phyloP scores from a whole-genome alignment of 2,888 invertebrate genomes.

The Pristionchus japonicus region DNA sequence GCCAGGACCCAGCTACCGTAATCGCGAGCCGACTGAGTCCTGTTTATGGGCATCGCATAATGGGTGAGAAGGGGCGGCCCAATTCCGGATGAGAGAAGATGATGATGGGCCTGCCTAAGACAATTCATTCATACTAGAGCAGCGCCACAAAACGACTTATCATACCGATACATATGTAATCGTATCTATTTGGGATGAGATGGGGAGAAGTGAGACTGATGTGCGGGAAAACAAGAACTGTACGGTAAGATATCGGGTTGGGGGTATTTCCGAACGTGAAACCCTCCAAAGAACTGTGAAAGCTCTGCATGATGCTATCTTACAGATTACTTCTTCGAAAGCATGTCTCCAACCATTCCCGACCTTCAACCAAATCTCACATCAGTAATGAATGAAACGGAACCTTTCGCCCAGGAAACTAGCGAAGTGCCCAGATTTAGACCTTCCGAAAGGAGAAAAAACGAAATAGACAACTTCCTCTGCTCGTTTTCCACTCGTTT shows the following conservation, averaged over 20 bases:
- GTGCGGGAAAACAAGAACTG: conserved; percentile 27
- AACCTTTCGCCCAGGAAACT: too few species aligned
- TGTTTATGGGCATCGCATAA: background rate
- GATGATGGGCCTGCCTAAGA: background rate
- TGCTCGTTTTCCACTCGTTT: background rate
- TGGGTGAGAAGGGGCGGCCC: background rate
- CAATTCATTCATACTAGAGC: conserved; percentile 33
- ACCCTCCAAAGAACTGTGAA: too few species aligned
- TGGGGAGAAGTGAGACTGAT: background rate
- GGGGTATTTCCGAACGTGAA: background rate
- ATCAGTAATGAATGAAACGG: too few species aligned
- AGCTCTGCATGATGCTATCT: background rate
- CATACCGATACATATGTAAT: conserved; percentile 37
- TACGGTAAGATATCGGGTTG: background rate
- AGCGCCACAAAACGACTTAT: conserved; percentile 23
- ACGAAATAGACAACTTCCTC: conserved; percentile 15
- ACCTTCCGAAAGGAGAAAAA: background rate
- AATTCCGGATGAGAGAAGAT: background rate
- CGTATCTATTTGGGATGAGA: conserved; percentile 38
- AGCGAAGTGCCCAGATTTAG: background rate
- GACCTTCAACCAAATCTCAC: too few species aligned
- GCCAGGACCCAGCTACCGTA: background rate
- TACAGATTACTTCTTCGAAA: too few species aligned
- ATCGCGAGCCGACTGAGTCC: background rate
- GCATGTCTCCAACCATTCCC: too few species aligned